Percentiles rank a stretch among this genome's conserved stretches.
phyloP scores from a whole-genome alignment of 2,888 invertebrate species.

The Drosophila borealis region DNA sequence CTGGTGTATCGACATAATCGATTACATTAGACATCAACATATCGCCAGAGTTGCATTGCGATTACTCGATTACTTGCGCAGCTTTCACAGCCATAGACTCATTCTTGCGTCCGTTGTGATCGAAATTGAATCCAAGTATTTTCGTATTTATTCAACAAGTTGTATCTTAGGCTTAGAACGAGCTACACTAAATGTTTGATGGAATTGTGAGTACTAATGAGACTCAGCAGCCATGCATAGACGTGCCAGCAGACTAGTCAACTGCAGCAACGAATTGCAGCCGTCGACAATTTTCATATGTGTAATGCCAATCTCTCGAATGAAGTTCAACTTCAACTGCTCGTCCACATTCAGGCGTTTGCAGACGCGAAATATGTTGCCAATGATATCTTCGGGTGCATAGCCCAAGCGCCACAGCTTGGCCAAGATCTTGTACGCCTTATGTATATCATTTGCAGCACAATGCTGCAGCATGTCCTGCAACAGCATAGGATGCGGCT shows the following conservation, averaged over 20 bases:
- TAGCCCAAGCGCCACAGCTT: conserved; percentile 97
- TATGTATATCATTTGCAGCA: conserved; percentile 91
- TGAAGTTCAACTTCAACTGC: conserved; percentile 92
- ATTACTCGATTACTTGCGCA: conserved; percentile 9
- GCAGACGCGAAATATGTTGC: conserved; percentile 96
- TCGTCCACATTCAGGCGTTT: conserved; percentile 94
- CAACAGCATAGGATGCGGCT: conserved; percentile 97
- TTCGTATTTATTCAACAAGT: conserved; percentile 35
- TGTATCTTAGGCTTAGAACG: background rate
- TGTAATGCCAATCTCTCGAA: conserved; percentile 95
- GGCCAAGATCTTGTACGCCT: conserved; percentile 94
- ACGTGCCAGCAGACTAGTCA: conserved; percentile 94
- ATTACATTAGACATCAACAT: conserved; percentile 23
- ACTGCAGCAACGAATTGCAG: conserved; percentile 93
- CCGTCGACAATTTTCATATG: conserved; percentile 97
- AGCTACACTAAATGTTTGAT: conserved; percentile 4
- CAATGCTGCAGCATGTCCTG: conserved; percentile 96
- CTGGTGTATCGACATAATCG: conserved; percentile 36
- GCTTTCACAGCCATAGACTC: background rate
- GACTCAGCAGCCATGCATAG: conserved; percentile 87
- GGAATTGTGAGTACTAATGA: conserved; percentile 33
- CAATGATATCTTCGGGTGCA: conserved; percentile 98
- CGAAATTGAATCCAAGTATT: conserved; percentile 14
- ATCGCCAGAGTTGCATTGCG: conserved; percentile 7
- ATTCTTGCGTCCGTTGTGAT: background rate